Evolutionary conservation across 2,888 invertebrate species (phyloP).

Genomic region (Cephalotes varians): DNA sequence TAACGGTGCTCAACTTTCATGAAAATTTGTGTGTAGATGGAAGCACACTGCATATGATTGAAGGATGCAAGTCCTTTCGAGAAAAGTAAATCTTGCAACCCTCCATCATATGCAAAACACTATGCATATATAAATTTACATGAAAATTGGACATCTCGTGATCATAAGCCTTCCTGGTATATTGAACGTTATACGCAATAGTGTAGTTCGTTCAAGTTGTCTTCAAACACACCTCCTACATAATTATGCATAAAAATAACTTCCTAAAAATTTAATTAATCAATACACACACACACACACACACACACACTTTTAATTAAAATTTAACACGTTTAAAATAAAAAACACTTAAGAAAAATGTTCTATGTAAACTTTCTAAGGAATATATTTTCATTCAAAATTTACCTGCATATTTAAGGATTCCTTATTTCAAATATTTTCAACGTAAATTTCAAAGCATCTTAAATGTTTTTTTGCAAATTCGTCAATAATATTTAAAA

Average conservation of each 20-base stretch:
- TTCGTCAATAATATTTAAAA: not conserved
- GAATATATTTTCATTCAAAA: not conserved
- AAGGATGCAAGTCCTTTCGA: constrained; percentile 35
- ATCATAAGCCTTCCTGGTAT: constrained; percentile 42
- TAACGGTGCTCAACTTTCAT: not conserved
- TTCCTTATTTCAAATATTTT: not conserved
- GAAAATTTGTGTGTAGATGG: constrained; percentile 39
- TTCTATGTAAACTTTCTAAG: not conserved
- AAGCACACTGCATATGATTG: constrained; percentile 31
- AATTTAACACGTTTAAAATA: not conserved
- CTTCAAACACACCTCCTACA: not conserved
- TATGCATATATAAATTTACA: constrained; percentile 51
- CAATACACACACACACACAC: not conserved
- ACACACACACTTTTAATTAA: not conserved
- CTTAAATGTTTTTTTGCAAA: not conserved
- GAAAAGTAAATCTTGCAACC: constrained; percentile 39
- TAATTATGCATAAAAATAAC: not conserved
- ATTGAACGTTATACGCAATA: not conserved
- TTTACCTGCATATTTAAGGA: not conserved
- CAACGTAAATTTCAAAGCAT: not conserved
- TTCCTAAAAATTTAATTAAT: not conserved
- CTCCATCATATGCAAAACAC: constrained; percentile 47
- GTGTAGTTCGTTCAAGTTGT: constrained; percentile 2
- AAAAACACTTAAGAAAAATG: not conserved
- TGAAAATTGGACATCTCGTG: constrained; percentile 45